Conservation (phyloP, 1,140 invertebrate species). For the Bombus superbus region DNA sequence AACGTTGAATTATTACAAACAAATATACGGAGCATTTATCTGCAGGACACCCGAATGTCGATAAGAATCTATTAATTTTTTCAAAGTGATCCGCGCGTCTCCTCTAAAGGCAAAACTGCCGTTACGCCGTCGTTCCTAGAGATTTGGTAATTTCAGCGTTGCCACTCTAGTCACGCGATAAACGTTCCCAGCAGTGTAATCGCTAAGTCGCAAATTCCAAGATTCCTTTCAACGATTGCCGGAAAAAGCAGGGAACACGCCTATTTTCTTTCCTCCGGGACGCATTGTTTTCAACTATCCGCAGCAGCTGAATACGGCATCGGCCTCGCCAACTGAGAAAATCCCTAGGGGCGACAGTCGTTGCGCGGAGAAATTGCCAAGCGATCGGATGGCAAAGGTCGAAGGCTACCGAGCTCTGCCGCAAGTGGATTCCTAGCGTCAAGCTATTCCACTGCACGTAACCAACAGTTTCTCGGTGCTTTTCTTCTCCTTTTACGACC, state of each 20-base stretch:
- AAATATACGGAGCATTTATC: too few species aligned
- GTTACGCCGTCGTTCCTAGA: not conserved
- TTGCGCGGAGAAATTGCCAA: not conserved
- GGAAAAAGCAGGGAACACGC: not conserved
- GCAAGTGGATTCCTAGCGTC: too few species aligned
- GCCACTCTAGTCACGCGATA: too few species aligned
- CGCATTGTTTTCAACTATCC: constrained; percentile 9
- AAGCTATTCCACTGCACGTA: not conserved
- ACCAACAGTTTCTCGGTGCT: not conserved
- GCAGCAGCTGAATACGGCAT: not conserved
- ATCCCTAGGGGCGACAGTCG: not conserved
- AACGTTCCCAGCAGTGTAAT: not conserved
- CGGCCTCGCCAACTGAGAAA: not conserved
- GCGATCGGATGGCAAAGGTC: not conserved
- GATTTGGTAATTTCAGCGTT: not conserved
- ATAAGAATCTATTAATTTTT: too few species aligned
- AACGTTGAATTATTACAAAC: too few species aligned
- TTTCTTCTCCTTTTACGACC: too few species aligned
- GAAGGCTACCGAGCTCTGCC: too few species aligned
- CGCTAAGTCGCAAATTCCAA: not conserved
- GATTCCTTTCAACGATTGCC: not conserved
- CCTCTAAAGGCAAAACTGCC: not conserved
- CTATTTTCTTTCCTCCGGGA: not conserved
- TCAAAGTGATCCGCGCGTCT: too few species aligned
- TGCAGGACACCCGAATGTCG: too few species aligned